Percentiles rank a stretch among this genome's conserved stretches.
phyloP scores from a whole-genome alignment of 2,888 invertebrate species.

The Apoda limacodes region DNA sequence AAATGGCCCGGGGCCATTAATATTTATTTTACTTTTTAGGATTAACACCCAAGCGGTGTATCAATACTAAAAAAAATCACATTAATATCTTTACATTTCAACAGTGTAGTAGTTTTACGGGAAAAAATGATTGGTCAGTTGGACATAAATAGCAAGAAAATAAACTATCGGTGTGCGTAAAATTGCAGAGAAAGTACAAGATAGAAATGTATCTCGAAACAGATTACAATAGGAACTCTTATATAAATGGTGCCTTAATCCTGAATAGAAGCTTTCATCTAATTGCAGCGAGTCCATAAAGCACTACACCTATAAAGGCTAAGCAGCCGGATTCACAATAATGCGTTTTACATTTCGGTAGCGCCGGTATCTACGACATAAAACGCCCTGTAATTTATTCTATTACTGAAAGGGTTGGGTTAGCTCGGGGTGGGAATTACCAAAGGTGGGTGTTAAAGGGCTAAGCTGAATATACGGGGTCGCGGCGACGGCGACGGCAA shows the following conservation, averaged over 20 bases:
- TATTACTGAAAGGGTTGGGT: constrained; percentile 69
- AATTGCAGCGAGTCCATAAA: constrained; percentile 60
- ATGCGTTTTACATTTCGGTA: constrained; percentile 67
- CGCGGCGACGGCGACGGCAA: constrained; percentile 51
- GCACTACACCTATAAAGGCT: constrained; percentile 64
- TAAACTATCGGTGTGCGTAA: constrained; percentile 1
- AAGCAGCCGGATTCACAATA: constrained; percentile 68
- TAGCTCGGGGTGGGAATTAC: constrained; percentile 65
- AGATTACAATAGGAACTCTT: too few species aligned
- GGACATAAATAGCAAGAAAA: too few species aligned
- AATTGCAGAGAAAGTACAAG: too few species aligned
- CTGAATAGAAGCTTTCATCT: constrained; percentile 58
- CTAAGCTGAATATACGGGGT: constrained; percentile 68
- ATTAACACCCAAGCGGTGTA: too few species aligned
- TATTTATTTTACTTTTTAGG: too few species aligned
- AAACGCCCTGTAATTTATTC: constrained; percentile 70
- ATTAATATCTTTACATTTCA: too few species aligned
- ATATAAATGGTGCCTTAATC: constrained; percentile 45
- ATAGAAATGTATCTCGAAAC: too few species aligned
- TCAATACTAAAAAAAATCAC: too few species aligned
- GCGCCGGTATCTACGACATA: constrained; percentile 65
- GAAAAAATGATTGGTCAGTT: too few species aligned
- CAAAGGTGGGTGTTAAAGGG: constrained; percentile 71
- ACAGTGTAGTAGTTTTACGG: too few species aligned
- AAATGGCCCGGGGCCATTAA: too few species aligned